phyloP scores from a whole-genome alignment of 2,113 vertebrate species.

The Crotalus tigris region DNA sequence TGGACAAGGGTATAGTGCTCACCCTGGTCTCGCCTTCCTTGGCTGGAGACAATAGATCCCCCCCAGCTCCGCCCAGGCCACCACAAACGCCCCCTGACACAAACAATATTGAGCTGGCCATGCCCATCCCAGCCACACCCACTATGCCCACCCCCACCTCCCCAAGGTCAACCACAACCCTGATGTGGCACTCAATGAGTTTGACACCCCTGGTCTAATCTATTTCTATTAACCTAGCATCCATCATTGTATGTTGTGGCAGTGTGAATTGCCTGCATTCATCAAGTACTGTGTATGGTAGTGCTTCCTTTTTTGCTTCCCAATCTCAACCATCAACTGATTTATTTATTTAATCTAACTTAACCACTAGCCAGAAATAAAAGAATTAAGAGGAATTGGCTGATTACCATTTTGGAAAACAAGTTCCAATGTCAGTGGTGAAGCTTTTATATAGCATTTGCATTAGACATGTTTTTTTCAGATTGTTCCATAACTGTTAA shows the following conservation, averaged over 20 bases:
- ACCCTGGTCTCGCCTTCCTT: too few species aligned
- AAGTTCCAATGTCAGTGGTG: background rate
- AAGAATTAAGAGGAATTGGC: background rate
- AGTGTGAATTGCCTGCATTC: background rate
- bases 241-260: background rate
- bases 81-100: too few species aligned
- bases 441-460: background rate
- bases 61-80: too few species aligned
- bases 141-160: too few species aligned
- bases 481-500: background rate
- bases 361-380: background rate
- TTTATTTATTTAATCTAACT: background rate
- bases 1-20: too few species aligned
- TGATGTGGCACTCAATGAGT: too few species aligned
- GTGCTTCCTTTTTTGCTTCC: background rate
- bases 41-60: too few species aligned
- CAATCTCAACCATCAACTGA: background rate
- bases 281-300: background rate
- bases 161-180: too few species aligned
- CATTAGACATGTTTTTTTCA: background rate
- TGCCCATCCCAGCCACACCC: too few species aligned
- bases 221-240: slow-evolving; percentile 1
- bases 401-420: background rate
- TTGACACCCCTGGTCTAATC: background rate
- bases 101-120: too few species aligned